A percentile compares a stretch with the other conserved stretches of the same genome.
Evolutionary conservation across 1,140 invertebrate genomes (phyloP).

Genomic region (silkworm (Bombyx mori)): DNA sequence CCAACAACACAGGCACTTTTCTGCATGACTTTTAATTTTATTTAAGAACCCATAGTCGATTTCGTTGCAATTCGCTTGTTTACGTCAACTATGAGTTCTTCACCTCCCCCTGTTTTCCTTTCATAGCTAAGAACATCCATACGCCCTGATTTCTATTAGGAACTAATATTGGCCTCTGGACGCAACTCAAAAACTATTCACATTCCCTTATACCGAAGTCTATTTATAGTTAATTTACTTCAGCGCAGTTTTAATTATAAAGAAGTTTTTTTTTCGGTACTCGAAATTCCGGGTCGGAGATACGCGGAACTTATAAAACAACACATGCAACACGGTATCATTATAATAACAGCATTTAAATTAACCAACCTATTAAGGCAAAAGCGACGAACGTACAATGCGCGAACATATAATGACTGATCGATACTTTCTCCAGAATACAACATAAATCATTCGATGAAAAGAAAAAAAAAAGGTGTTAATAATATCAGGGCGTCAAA

Average conservation of each 20-base stretch:
- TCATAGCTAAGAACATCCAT: slow-evolving; percentile 46
- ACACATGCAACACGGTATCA: not conserved
- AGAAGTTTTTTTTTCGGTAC: too few relatives aligned
- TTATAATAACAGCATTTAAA: not conserved
- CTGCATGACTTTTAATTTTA: slow-evolving; percentile 15
- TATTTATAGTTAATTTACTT: too few relatives aligned
- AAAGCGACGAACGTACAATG: not conserved
- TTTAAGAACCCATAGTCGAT: slow-evolving; percentile 39
- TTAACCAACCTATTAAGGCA: not conserved
- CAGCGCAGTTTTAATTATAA: not conserved
- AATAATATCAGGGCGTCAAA: slow-evolving; percentile 56
- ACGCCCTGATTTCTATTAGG: slow-evolving; percentile 53
- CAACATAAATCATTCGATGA: slow-evolving; percentile 24
- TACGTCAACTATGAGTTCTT: slow-evolving; percentile 37
- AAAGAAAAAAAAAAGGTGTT: slow-evolving; percentile 24
- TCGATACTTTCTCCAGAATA: not conserved
- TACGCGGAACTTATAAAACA: too few relatives aligned
- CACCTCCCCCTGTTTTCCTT: slow-evolving; percentile 66
- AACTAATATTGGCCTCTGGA: slow-evolving; percentile 28
- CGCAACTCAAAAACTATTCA: slow-evolving; percentile 71
- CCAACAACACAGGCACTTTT: slow-evolving; percentile 30
- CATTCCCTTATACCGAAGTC: slow-evolving; percentile 20
- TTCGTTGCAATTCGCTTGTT: not conserved
- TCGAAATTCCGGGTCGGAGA: too few relatives aligned
- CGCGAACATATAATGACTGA: not conserved